phyloP scores from a whole-genome alignment of 2,113 vertebrate genomes.

The Ginglymostoma cirratum region DNA sequence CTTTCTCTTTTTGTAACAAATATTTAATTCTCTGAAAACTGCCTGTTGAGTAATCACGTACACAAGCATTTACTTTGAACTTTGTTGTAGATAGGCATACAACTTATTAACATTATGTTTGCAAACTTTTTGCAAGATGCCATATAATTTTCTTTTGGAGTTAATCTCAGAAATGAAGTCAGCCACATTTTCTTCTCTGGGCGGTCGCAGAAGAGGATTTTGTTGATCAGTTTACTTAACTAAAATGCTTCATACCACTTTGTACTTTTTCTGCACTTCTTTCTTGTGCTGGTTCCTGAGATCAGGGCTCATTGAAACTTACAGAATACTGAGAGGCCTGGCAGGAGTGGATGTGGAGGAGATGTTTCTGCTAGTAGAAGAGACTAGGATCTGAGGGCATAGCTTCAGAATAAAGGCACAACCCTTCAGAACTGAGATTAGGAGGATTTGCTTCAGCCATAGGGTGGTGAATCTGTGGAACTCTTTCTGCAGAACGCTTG shows the following conservation, averaged over 20 bases:
- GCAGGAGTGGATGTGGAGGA: too few relatives aligned
- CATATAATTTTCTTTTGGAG: too few relatives aligned
- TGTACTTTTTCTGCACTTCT: neutral
- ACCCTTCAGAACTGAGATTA: too few relatives aligned
- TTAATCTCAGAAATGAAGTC: neutral
- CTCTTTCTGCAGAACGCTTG: too few relatives aligned
- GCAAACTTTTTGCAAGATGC: neutral
- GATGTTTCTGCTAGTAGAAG: too few relatives aligned
- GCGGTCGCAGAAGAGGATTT: neutral
- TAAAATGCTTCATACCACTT: neutral
- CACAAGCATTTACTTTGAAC: neutral
- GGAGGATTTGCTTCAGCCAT: too few relatives aligned
- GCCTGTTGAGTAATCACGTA: neutral
- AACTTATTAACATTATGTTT: neutral
- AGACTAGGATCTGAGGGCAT: too few relatives aligned
- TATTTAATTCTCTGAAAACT: neutral
- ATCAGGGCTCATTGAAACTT: too few relatives aligned
- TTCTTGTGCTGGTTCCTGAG: neutral
- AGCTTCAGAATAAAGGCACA: too few relatives aligned
- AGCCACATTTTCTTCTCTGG: neutral
- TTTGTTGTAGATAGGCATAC: neutral
- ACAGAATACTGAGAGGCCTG: too few relatives aligned
- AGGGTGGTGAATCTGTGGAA: too few relatives aligned
- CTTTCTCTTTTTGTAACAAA: neutral
- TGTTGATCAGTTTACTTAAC: neutral